Percentiles rank a stretch among this genome's conserved stretches.
Conservation (phyloP, 1,140 invertebrate genomes). For the Adoxophyes honmai region DNA sequence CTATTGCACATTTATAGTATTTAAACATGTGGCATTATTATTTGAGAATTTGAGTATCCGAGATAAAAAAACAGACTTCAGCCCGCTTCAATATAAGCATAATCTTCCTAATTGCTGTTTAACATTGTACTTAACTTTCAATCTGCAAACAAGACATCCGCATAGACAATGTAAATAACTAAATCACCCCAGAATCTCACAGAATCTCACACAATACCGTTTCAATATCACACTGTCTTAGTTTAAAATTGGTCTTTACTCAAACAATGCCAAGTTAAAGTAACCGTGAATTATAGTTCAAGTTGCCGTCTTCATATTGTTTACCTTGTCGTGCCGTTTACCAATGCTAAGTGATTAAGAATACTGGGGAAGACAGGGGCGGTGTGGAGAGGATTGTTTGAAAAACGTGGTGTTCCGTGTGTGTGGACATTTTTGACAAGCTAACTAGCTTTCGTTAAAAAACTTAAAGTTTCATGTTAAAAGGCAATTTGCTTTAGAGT, state of each 20-base stretch:
- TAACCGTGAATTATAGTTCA: slow-evolving; percentile 63
- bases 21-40: no score
- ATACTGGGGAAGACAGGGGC: slow-evolving; percentile 42
- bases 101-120: no score
- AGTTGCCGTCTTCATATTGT: slow-evolving; percentile 71
- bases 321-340: slow-evolving; percentile 70
- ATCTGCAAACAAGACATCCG: no score
- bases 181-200: slow-evolving; percentile 15
- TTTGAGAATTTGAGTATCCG: no score
- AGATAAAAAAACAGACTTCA: no score
- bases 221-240: slow-evolving; percentile 41
- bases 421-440: no score
- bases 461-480: no score
- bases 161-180: slow-evolving; percentile 8
- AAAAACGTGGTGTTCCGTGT: neutral
- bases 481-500: no score
- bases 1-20: no score
- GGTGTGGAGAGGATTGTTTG: slow-evolving; percentile 34
- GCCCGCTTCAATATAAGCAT: no score
- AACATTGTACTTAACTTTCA: no score
- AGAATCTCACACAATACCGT: slow-evolving; percentile 18
- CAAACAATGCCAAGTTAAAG: slow-evolving; percentile 56
- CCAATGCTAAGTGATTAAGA: slow-evolving; percentile 75
- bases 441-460: no score
- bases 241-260: slow-evolving; percentile 45